Percentiles rank a stretch among this genome's conserved stretches.
Evolutionary conservation across 2,888 invertebrate genomes (phyloP).

Genomic region (Trypoxylon attenuatum): DNA sequence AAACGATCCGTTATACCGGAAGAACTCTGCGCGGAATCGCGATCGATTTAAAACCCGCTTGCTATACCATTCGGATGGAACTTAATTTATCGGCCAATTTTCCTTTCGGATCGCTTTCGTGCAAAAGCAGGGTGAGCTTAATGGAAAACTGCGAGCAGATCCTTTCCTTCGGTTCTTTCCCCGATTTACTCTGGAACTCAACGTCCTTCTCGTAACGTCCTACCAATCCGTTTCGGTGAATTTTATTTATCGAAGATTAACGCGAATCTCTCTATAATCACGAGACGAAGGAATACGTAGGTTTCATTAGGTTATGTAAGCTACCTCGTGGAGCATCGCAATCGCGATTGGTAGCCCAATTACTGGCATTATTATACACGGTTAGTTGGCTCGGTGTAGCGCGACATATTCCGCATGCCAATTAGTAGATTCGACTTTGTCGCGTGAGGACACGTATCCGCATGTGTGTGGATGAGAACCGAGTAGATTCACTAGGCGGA

Average conservation of each 20-base stretch:
- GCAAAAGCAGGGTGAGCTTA: conserved; percentile 23
- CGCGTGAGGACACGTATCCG: conserved; percentile 14
- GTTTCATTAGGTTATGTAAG: background rate
- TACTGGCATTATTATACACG: conserved; percentile 1
- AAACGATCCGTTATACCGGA: too few relatives aligned
- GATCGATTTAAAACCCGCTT: too few relatives aligned
- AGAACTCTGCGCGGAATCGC: too few relatives aligned
- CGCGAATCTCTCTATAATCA: too few relatives aligned
- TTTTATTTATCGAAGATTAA: too few relatives aligned
- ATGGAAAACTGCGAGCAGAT: conserved; percentile 24
- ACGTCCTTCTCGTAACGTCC: too few relatives aligned
- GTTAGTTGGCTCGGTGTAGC: conserved; percentile 16
- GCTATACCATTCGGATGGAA: too few relatives aligned
- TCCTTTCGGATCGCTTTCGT: conserved; percentile 7
- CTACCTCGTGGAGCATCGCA: background rate
- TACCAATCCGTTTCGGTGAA: too few relatives aligned
- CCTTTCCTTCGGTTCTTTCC: too few relatives aligned
- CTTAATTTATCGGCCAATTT: conserved; percentile 32
- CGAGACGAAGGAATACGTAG: too few relatives aligned
- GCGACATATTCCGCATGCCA: conserved; percentile 16
- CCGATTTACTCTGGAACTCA: too few relatives aligned
- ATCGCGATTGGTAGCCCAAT: background rate
- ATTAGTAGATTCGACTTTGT: conserved; percentile 39
- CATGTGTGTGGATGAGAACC: background rate
- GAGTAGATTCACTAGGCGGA: too few relatives aligned